Evolutionary conservation across 2,888 invertebrate species (phyloP).

Genomic region (Meloe dianella): DNA sequence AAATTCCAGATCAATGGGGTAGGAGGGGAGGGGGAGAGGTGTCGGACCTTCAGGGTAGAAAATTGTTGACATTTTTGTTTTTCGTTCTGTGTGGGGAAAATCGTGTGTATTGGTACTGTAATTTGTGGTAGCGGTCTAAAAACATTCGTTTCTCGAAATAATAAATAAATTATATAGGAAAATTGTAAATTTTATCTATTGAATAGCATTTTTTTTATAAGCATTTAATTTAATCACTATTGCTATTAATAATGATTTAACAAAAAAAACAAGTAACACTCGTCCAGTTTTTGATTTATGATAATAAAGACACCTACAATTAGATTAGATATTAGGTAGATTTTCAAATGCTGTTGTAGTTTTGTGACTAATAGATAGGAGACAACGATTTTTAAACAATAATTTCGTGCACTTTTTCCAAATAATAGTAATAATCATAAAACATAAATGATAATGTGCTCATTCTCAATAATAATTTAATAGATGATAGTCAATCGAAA

Average conservation of each 20-base stretch:
- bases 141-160: not conserved
- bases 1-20: not conserved
- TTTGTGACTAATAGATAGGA: slow-evolving; percentile 11
- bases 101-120: not conserved
- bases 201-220: slow-evolving; percentile 5
- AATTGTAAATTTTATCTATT: not conserved
- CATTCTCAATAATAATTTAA: slow-evolving; percentile 6
- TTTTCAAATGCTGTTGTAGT: not conserved
- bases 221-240: not conserved
- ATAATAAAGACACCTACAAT: not conserved
- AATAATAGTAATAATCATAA: not conserved
- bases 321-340: slow-evolving; percentile 5
- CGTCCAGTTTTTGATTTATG: slow-evolving; percentile 5
- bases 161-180: not conserved
- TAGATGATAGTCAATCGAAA: slow-evolving; percentile 14
- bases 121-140: not conserved
- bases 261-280: not conserved
- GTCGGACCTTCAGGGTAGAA: not conserved
- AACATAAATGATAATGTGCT: slow-evolving; percentile 5
- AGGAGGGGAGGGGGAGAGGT: too few relatives aligned
- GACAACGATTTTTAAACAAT: slow-evolving; percentile 16
- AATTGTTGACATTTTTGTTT: not conserved
- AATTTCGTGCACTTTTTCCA: slow-evolving; percentile 5
- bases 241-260: not conserved
- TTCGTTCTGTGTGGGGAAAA: not conserved